Base-by-base conservation (phyloP, 2,113 vertebrate species). In the Eulemur macaco region DNA sequence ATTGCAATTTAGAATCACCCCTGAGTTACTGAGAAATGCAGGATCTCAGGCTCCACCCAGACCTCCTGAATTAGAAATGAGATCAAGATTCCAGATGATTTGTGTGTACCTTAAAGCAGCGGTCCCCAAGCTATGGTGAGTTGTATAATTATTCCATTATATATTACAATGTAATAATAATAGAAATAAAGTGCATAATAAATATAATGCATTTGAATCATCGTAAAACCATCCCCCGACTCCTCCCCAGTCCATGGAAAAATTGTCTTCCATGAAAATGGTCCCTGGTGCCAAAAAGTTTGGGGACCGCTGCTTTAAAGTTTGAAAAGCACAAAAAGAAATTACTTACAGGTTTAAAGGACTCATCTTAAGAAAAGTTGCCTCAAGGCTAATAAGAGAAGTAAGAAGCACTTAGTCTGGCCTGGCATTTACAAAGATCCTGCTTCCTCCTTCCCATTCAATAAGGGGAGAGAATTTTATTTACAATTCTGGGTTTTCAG, bases 1-100 rank as follows among this genome's bases (percentile, higher is more conserved):
- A 7, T 2, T 13, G 5, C 5, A 25, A 39, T 69, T 2, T 13
- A 5, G 6, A 25, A 45, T 69, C 10, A 47, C 5, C 31, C 0
- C 0, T 10, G n/a, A 74, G 27, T 10, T n/a, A 2, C 69, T 34
- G 21, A 88, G 86, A 63, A 85, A 47, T 3, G 21, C 23, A 37
- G 27, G 34, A 42, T 37, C 74, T 63, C 14, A 8, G 80, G 15
- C 17, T 15, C 31, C 6, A 54, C n/a, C 31, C n/a, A 47, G 1
- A 29, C n/a, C 37, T 91, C 54, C 63, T 50, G 34, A 94, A 17
- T 21, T 6, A 25, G 47, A 94, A 60, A 60, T 18, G 27, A 88
- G 64, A n/a, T 31, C 58, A 69, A 37, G 45, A 6, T 56, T 9
- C 17, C 29, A 58, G 29, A 11, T 3, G 15, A n/a, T 50, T 27